Percentiles rank a stretch among this genome's conserved stretches.
Evolutionary conservation across 2,113 vertebrate species (phyloP).

Genomic region (Holacanthus passer): DNA sequence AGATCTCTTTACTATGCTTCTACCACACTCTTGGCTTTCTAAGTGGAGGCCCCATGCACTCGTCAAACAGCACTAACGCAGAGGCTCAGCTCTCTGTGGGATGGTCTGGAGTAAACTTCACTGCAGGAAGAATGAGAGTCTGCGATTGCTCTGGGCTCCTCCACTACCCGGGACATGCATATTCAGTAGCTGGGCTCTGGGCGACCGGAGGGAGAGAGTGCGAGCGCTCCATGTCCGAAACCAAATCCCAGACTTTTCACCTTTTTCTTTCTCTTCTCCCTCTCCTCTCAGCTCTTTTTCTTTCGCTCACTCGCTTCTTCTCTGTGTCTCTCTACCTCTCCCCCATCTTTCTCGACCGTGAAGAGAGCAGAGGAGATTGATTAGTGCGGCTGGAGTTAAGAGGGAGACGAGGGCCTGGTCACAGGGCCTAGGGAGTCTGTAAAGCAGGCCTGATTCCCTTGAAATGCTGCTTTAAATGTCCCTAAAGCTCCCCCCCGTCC

Average conservation of each 20-base stretch:
- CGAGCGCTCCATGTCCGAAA: constrained; percentile 54
- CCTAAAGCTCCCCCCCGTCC: constrained; percentile 53
- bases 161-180: constrained; percentile 68
- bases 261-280: constrained; percentile 46
- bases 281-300: constrained; percentile 29
- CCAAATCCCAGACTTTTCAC: constrained; percentile 70
- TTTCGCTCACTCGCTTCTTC: constrained; percentile 2
- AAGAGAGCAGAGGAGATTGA: constrained; percentile 80
- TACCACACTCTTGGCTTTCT: constrained; percentile 63
- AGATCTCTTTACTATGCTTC: constrained; percentile 64
- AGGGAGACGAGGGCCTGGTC: constrained; percentile 68
- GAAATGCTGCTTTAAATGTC: constrained; percentile 76
- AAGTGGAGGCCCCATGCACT: constrained; percentile 50
- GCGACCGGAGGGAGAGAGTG: constrained; percentile 45
- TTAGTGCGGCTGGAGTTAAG: constrained; percentile 77
- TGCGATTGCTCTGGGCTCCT: constrained; percentile 72
- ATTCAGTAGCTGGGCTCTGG: constrained; percentile 70
- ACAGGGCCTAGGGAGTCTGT: constrained; percentile 64
- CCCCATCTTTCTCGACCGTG: constrained; percentile 51
- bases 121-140: constrained; percentile 63
- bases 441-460: constrained; percentile 75
- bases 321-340: constrained; percentile 37
- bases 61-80: constrained; percentile 56
- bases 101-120: constrained; percentile 67
- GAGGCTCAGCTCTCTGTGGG: constrained; percentile 54